Percentiles rank a stretch among this genome's conserved stretches.
These are phyloP conservation scores for Chrysolina haemoptera DNA, from an alignment of 2,888 invertebrate genomes.

Conservation along the genomic window DNA sequence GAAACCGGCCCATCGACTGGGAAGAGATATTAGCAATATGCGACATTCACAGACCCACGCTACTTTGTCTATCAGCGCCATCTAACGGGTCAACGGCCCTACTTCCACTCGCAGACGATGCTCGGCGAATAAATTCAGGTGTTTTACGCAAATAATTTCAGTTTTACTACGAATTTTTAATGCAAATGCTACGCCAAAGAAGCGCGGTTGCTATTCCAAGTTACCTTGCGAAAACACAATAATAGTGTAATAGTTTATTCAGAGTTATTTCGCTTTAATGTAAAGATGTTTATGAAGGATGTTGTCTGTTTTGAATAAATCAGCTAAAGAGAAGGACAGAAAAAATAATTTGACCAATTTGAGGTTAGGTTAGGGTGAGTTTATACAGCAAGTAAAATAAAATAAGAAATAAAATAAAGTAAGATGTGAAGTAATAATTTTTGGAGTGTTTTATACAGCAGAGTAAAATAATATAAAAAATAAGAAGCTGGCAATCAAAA, in stretches of 20 bases:
- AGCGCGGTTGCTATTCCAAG: neutral
- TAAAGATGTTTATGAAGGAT: slow-evolving; percentile 7
- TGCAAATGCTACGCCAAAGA: slow-evolving; percentile 4
- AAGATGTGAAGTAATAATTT: too few relatives aligned
- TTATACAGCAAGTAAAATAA: too few relatives aligned
- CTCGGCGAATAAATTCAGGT: slow-evolving; percentile 24
- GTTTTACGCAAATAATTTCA: slow-evolving; percentile 32
- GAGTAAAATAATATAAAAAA: too few relatives aligned
- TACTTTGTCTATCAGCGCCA: slow-evolving; percentile 63
- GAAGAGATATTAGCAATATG: slow-evolving; percentile 60
- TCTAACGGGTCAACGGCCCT: slow-evolving; percentile 62
- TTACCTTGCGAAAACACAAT: neutral
- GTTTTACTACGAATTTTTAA: slow-evolving; percentile 9
- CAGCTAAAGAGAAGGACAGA: too few relatives aligned
- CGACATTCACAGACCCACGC: slow-evolving; percentile 64
- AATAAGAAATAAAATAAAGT: too few relatives aligned
- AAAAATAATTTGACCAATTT: too few relatives aligned
- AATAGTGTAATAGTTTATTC: neutral
- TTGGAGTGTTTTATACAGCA: too few relatives aligned
- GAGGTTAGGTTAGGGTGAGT: too few relatives aligned
- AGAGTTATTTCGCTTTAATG: slow-evolving; percentile 14
- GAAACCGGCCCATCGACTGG: slow-evolving; percentile 46
- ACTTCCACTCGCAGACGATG: slow-evolving; percentile 27
- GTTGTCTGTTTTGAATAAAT: too few relatives aligned
- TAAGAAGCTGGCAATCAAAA: too few relatives aligned